Conservation (phyloP, 2,888 invertebrate genomes). For the Thecophora atra region DNA sequence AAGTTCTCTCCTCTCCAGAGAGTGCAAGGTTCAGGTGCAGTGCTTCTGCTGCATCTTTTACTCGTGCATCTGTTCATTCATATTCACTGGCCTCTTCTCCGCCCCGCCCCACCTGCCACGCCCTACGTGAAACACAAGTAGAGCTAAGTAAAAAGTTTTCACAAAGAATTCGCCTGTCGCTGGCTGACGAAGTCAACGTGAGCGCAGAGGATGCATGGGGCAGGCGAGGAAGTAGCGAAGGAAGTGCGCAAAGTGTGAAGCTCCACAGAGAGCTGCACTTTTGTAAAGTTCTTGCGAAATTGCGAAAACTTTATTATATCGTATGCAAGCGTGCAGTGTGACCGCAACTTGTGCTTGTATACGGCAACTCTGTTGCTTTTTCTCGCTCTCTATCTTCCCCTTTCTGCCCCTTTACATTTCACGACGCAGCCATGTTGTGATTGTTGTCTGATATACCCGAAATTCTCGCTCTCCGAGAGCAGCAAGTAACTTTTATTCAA, state of each 20-base stretch:
- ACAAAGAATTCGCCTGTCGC: constrained; percentile 15
- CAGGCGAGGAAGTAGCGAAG: too few species aligned
- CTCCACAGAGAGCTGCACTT: not conserved
- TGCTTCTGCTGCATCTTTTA: constrained; percentile 3
- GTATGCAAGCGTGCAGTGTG: constrained; percentile 3
- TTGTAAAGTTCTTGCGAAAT: not conserved
- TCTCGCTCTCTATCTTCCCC: too few species aligned
- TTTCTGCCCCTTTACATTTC: too few species aligned
- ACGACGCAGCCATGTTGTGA: too few species aligned
- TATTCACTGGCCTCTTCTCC: not conserved
- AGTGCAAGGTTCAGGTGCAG: constrained; percentile 28
- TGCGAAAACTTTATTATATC: constrained; percentile 19
- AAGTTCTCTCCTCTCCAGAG: constrained; percentile 1
- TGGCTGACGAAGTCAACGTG: not conserved
- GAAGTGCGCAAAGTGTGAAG: not conserved
- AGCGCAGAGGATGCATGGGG: too few species aligned
- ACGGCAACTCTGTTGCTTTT: too few species aligned
- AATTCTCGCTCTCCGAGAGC: too few species aligned
- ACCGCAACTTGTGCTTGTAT: not conserved
- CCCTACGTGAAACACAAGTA: constrained; percentile 7
- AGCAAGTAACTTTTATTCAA: too few species aligned
- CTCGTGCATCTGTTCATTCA: not conserved
- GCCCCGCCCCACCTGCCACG: not conserved
- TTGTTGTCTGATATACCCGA: too few species aligned
- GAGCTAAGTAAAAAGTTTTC: constrained; percentile 28